Conservation (phyloP, 1,140 invertebrate genomes). For the Episyrphus balteatus region DNA sequence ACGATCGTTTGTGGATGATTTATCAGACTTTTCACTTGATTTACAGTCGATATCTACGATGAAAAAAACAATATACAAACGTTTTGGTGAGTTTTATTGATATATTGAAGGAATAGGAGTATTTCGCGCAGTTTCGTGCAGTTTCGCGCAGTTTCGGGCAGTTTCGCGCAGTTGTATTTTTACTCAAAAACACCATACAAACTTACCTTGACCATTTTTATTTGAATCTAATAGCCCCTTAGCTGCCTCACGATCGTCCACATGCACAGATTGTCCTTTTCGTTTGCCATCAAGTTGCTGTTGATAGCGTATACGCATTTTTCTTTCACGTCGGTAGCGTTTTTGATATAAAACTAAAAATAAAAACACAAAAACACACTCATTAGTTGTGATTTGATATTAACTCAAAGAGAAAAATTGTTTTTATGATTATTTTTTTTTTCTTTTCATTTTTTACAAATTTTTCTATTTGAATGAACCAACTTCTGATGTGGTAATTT, state of each 20-base stretch:
- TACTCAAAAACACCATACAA: neutral
- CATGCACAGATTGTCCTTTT: conserved; percentile 12
- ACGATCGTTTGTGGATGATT: conserved; percentile 15
- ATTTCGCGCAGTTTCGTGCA: no score
- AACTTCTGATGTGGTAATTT: no score
- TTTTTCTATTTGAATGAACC: no score
- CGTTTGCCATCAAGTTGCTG: conserved; percentile 60
- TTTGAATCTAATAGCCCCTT: conserved; percentile 9
- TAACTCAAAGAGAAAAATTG: neutral
- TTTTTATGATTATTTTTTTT: neutral
- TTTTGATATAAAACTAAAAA: conserved; percentile 75
- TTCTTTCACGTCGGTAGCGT: conserved; percentile 73
- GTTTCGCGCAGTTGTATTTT: no score
- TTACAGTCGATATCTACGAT: conserved; percentile 27
- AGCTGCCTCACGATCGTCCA: neutral
- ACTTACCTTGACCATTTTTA: neutral
- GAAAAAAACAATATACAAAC: conserved; percentile 6
- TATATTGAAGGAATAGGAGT: no score
- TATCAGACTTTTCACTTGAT: conserved; percentile 33
- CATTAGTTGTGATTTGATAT: neutral
- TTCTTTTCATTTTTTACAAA: neutral
- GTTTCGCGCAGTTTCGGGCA: no score
- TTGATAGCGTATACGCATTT: conserved; percentile 66
- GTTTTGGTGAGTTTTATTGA: no score
- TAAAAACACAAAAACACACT: conserved; percentile 19